Evolutionary conservation across 1,140 invertebrate genomes (phyloP).

Genomic region (Drosophila prosaltans): DNA sequence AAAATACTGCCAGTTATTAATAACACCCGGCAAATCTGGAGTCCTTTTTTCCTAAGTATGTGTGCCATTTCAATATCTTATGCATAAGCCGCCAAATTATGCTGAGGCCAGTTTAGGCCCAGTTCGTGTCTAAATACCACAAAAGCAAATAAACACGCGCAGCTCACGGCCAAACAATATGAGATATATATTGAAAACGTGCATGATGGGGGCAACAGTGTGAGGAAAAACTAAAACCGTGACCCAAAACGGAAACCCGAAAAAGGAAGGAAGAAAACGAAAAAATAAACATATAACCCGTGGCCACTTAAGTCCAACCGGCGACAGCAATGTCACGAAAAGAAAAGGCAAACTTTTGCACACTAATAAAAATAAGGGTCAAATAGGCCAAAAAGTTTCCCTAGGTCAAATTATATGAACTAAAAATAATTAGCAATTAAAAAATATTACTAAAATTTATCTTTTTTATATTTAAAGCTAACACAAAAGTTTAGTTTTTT

Average conservation of each 20-base stretch:
- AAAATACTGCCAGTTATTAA: constrained; percentile 68
- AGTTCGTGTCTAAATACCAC: constrained; percentile 69
- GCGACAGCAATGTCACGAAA: constrained; percentile 41
- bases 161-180: constrained; percentile 76
- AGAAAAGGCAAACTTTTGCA: constrained; percentile 74
- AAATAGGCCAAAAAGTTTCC: not conserved
- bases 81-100: constrained; percentile 58
- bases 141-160: constrained; percentile 74
- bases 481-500: too few species aligned
- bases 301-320: constrained; percentile 65
- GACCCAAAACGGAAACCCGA: not conserved
- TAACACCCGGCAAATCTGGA: constrained; percentile 50
- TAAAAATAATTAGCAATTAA: too few species aligned
- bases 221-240: not conserved
- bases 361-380: constrained; percentile 63
- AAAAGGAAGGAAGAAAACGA: not conserved
- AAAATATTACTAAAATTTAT: too few species aligned
- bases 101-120: constrained; percentile 14
- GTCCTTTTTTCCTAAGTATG: constrained; percentile 45
- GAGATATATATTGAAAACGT: constrained; percentile 80
- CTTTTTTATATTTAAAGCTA: too few species aligned
- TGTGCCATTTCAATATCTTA: constrained; percentile 69
- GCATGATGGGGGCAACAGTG: constrained; percentile 37
- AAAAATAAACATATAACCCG: not conserved
- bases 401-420: not conserved